Base-by-base conservation (phyloP, 2,888 invertebrate species). In the Erpobdella octoculata region DNA sequence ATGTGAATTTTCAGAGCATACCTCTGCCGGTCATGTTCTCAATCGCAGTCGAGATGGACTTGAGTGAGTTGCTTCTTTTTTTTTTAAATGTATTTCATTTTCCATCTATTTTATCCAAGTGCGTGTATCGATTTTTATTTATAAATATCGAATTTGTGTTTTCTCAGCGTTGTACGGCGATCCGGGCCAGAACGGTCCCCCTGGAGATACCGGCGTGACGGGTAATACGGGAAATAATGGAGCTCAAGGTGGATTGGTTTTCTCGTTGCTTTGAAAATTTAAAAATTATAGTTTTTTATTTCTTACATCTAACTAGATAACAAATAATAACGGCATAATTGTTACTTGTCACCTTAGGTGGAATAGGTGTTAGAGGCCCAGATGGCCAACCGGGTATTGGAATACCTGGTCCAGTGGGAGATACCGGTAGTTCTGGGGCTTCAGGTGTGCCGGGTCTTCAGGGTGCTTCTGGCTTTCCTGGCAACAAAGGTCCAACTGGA, bases 11-110 rank as follows among this genome's bases (percentile, higher is more conserved):
- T 65, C 73, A 73, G 5, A 31, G n/a, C 25, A 68, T 71, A 6
- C 66, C 61, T 25, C 36, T 74, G 9, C 74, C 74, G 1, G 35
- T 58, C n/a, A 35, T 70, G 15, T 73, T 69, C 38, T 74, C 74
- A 9, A 46, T 74, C 15, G 74, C 71, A 33, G 74, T 73, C 5
- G 72, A 74, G 61, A 59, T 74, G 28, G 70, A 70, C 46, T 71
- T 67, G 28, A 65, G 74, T 74, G 38, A 72, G 72, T 58, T 35
- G 35, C 48, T 21, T 58, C 18, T 65, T 21, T 46, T 21, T 28
- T 25, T 31, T 28, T 33, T 25, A 18, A 28, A 9, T 41, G 25
- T 46, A 65, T 46, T 67, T 46, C 5, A 28, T 67, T 28, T n/a
- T n/a, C n/a, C n/a, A n/a, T n/a, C n/a, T n/a, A n/a, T n/a, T n/a